Evolutionary conservation across 2,113 vertebrate genomes (phyloP).

Genomic region (Hystrix brachyura): DNA sequence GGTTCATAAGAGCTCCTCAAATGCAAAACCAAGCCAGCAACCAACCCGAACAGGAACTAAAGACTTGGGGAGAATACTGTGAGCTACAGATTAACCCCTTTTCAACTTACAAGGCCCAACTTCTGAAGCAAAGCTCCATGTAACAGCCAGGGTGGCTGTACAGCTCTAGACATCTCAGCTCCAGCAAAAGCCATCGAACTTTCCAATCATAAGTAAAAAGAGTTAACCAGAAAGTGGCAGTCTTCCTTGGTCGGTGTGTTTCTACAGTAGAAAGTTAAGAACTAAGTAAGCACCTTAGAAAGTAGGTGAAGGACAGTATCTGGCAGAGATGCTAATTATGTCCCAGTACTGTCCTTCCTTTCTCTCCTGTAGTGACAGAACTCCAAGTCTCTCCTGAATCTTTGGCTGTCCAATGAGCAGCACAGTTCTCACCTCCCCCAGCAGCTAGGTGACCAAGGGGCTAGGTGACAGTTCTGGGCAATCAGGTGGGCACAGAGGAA

Average conservation of each 20-base stretch:
- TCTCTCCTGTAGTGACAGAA: neutral
- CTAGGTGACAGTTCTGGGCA: neutral
- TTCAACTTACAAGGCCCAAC: neutral
- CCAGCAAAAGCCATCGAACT: neutral
- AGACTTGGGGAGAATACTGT: neutral
- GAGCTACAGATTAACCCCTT: neutral
- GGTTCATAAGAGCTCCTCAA: neutral
- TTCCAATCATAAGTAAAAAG: neutral
- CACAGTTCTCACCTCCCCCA: neutral
- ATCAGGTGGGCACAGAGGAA: neutral
- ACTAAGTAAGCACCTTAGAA: neutral
- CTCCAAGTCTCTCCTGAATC: neutral
- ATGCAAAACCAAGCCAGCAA: neutral
- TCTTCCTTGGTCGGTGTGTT: neutral
- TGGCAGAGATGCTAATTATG: neutral
- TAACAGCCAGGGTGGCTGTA: neutral
- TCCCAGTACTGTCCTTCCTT: neutral
- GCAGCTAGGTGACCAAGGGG: neutral
- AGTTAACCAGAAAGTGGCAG: neutral
- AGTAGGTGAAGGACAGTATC: neutral
- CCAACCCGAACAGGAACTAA: neutral
- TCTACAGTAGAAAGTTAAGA: neutral
- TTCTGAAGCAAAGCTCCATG: neutral
- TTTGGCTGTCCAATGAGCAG: accelerated
- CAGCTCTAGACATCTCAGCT: neutral